These are phyloP conservation scores for Papilio demoleus DNA, from an alignment of 2,888 invertebrate genomes.

Conservation along the genomic window DNA sequence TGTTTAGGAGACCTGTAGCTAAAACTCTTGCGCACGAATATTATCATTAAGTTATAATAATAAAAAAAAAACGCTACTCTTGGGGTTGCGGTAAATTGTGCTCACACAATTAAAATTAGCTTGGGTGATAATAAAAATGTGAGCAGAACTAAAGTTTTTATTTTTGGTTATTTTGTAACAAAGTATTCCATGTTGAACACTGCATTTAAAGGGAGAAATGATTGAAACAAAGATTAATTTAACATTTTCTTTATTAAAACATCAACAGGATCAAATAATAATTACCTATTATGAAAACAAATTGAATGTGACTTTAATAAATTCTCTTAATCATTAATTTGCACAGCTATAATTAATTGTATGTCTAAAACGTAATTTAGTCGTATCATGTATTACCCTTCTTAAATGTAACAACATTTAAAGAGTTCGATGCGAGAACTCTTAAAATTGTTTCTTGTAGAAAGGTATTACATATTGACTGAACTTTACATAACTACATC, in stretches of 20 bases:
- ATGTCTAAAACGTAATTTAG: conserved; percentile 45
- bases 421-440: not conserved
- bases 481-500: conserved; percentile 47
- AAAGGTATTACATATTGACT: conserved; percentile 33
- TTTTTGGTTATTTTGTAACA: no score
- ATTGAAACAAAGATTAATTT: conserved; percentile 42
- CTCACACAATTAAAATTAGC: no score
- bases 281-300: conserved; percentile 52
- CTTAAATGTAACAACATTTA: conserved; percentile 18
- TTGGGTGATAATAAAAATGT: no score
- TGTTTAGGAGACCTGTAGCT: no score
- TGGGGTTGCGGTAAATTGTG: no score
- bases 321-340: conserved; percentile 52
- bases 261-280: conserved; percentile 57
- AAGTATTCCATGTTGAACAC: no score
- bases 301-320: conserved; percentile 52
- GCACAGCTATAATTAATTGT: conserved; percentile 48
- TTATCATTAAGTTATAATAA: no score
- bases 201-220: no score
- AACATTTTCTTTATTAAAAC: conserved; percentile 54
- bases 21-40: no score
- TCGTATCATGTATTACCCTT: conserved; percentile 41
- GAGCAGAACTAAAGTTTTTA: no score
- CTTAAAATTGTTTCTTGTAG: conserved; percentile 17
- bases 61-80: no score